Base-by-base conservation (phyloP, 2,113 vertebrate genomes). In the Catharus minimus region DNA sequence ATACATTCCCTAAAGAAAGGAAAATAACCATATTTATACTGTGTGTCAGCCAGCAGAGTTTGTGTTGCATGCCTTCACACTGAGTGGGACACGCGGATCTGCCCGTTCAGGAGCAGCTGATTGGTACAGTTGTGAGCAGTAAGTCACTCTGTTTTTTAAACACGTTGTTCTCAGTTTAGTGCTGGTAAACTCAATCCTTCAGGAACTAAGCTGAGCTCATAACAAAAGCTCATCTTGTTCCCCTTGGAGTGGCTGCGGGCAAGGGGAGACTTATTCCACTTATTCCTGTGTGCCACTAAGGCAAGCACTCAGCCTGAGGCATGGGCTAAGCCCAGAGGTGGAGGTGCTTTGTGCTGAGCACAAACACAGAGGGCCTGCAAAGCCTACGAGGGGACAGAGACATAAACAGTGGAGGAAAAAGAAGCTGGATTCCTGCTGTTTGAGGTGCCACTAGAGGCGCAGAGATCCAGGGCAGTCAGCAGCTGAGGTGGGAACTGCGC, bases 1-100 rank as follows among this genome's bases (percentile, higher is more conserved):
- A 94, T 92, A 93, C 86, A 49, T 88, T 94, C 56, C 52, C 72
- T 86, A 58, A 92, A 95, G 88, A 91, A 84, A 92, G 86, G 86
- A 90, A 90, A 91, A 95, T 88, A 96, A 90, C 89, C 92, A 67
- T 94, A 92, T 95, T 94, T 92, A 67, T 36, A 73, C 23, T 50
- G 32, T 3, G 41, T 82, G 43, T 41, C 77, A 86, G 71, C 27
- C 53, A 38, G 43, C 8, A 3, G 58, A 3, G 58, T 64, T 93
- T 46, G 44, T 24, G 10, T 17, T 62, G 68, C 41, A 6, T 79
- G 66, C 53, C 83, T 81, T 74, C 36, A 43, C 55, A 21, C 15
- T 15, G 39, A 10, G 30, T 19, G 6, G 32, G 72, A 72, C 49
- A 41, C 5, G 1, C 0, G 8, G 14, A 9, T 13, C 46, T 57